Evolutionary conservation across 2,113 vertebrate species (phyloP).

Genomic region (Psittacus erithacus): DNA sequence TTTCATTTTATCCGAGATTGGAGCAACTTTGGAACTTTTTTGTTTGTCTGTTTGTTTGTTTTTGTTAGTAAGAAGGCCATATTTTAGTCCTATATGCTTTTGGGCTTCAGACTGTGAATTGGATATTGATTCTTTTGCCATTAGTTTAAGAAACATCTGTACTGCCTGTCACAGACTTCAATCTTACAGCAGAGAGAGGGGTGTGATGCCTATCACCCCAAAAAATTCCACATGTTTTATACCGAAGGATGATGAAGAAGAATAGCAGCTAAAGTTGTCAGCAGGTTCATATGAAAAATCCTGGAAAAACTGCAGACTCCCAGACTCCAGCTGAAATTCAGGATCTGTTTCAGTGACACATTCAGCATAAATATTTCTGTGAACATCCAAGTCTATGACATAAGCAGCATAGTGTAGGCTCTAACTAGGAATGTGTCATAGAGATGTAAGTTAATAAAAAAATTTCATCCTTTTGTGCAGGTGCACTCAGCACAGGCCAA

Average conservation of each 20-base stretch:
- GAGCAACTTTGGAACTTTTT: neutral
- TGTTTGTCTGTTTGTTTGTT: too few species aligned
- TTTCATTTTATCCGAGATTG: neutral
- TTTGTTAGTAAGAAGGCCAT: neutral
- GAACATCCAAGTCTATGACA: neutral
- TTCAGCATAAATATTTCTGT: neutral
- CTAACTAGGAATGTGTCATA: neutral
- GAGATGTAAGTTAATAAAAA: neutral
- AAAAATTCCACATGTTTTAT: neutral
- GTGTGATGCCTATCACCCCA: neutral
- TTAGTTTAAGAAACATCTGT: neutral
- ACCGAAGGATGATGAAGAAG: neutral
- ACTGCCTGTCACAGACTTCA: neutral
- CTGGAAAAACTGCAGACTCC: neutral
- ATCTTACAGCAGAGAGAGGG: neutral
- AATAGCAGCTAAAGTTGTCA: constrained; percentile 15
- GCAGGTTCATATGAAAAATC: neutral
- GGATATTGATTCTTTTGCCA: neutral
- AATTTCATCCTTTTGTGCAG: rapidly evolving
- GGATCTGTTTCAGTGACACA: neutral
- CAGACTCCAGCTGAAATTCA: neutral
- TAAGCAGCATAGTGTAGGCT: neutral
- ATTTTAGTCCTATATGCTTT: neutral
- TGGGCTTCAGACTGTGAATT: neutral
- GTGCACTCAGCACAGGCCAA: neutral